Evolutionary conservation across 2,797 vertebrate species (phyloP), one percentile per base, ranked within the genome.

Genomic region (Apogon talboti): DNA sequence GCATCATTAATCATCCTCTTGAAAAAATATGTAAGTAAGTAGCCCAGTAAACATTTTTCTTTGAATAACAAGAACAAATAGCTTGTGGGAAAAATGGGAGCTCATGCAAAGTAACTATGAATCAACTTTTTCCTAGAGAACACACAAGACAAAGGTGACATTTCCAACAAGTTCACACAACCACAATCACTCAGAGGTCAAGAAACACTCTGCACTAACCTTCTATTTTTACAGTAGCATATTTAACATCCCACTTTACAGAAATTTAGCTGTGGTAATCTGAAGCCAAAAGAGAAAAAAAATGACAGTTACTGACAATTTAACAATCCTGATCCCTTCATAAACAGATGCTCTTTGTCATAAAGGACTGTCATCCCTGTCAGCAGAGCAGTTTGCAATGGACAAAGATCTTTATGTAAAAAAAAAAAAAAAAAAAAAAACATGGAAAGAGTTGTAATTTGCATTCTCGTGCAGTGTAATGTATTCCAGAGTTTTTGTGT

Each of bases 401-500:
- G 21, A 60, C 71, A 79, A 77, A 82, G 52, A 71, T 48, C 41
- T 45, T 40, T 81, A 38, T 70, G 41, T 59, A 61, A 41, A 42
- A 74, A 52, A 59, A 50, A 70, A 78, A 24, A 24, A n/a, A 24
- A 24, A 24, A 47, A n/a, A n/a, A 35, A 35, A 16, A 35, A 12
- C 45, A 43, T 63, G 66, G 63, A 80, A 74, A 78, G 42, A 66
- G 53, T 35, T 57, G 14, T 41, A 12, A 69, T 70, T 77, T 79
- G 60, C 54, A 33, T 62, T 76, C 46, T 41, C 28, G 76, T 71
- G 72, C 50, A 42, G 14, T 59, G 45, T 83, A 78, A 92, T 69
- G 66, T 76, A 76, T 87, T 87, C 88, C 85, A 87, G 74, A 79
- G 65, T 71, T 67, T 75, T 54, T 83, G 40, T 68, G 51, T 76